Evolutionary conservation across 2,113 vertebrate genomes (phyloP).

Genomic region (Pterocles burchelli): DNA sequence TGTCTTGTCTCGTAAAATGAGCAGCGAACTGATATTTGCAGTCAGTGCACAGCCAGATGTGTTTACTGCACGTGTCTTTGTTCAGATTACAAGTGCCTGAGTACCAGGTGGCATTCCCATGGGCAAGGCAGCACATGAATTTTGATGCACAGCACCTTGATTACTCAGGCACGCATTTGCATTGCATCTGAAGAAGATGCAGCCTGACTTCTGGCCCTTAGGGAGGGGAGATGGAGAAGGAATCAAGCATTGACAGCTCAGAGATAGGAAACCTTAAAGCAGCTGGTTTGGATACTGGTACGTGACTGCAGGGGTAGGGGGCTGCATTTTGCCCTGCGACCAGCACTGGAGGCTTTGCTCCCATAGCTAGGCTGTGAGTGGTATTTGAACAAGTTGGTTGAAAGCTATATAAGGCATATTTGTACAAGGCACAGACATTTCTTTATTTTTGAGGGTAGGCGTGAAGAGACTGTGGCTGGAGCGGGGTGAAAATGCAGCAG

Average conservation of each 20-base stretch:
- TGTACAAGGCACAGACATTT: accelerated
- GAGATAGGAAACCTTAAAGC: not conserved
- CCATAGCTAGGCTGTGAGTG: not conserved
- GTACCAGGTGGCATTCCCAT: not conserved
- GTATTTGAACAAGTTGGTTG: not conserved
- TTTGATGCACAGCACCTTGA: not conserved
- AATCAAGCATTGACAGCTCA: not conserved
- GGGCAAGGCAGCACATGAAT: slow-evolving; percentile 4
- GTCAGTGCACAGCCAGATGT: accelerated
- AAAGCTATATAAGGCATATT: not conserved
- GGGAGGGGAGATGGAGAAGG: not conserved
- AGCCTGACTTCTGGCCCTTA: not conserved
- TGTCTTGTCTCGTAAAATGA: not conserved
- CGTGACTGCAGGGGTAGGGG: not conserved
- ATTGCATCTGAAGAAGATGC: slow-evolving; percentile 6
- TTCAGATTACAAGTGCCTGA: slow-evolving; percentile 29
- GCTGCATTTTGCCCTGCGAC: not conserved
- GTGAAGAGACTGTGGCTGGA: not conserved
- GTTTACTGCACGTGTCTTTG: not conserved
- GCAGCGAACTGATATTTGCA: not conserved
- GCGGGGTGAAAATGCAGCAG: accelerated
- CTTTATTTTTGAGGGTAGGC: not conserved
- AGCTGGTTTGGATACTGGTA: not conserved
- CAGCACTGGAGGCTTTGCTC: not conserved
- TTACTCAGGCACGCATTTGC: not conserved